A percentile compares a stretch with the other conserved stretches of the same genome.
Conservation (phyloP, 1,140 invertebrate species). For the Drosophila lowei region DNA sequence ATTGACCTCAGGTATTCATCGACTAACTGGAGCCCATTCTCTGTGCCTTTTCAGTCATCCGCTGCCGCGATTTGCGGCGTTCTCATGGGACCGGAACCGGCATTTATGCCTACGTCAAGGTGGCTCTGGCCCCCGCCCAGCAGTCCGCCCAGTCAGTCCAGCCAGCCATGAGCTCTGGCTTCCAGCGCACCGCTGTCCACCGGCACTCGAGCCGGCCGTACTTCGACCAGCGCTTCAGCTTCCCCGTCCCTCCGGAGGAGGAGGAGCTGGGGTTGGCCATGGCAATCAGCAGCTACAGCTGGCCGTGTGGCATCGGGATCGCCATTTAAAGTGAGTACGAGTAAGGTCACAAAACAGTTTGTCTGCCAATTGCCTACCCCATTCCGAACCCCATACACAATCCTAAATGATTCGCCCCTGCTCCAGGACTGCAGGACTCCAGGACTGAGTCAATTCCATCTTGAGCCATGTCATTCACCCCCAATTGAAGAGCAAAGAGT, state of each 20-base stretch:
- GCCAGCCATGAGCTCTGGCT: slow-evolving; percentile 33
- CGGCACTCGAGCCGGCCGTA: slow-evolving; percentile 83
- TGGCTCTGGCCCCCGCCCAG: slow-evolving; percentile 48
- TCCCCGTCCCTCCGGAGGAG: slow-evolving; percentile 43
- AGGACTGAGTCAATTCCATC: no score
- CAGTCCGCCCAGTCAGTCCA: not conserved
- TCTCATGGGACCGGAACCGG: slow-evolving; percentile 73
- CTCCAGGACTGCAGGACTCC: slow-evolving; percentile 1
- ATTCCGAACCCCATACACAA: not conserved
- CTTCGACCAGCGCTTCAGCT: slow-evolving; percentile 84
- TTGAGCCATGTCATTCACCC: slow-evolving; percentile 59
- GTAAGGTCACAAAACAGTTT: slow-evolving; percentile 55
- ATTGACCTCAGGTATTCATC: no score
- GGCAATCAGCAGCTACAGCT: slow-evolving; percentile 78
- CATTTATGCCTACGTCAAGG: slow-evolving; percentile 85
- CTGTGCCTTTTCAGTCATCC: slow-evolving; percentile 79
- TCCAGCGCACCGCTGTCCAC: slow-evolving; percentile 84
- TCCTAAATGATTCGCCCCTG: slow-evolving; percentile 1
- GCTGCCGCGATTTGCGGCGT: slow-evolving; percentile 83
- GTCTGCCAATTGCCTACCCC: not conserved
- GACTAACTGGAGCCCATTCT: slow-evolving; percentile 2
- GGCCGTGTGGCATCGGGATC: slow-evolving; percentile 85
- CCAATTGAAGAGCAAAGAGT: slow-evolving; percentile 25
- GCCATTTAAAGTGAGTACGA: slow-evolving; percentile 84
- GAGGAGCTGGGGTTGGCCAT: not conserved